Conservation (phyloP, 2,113 vertebrate species). For the Ramphastos sulfuratus region DNA sequence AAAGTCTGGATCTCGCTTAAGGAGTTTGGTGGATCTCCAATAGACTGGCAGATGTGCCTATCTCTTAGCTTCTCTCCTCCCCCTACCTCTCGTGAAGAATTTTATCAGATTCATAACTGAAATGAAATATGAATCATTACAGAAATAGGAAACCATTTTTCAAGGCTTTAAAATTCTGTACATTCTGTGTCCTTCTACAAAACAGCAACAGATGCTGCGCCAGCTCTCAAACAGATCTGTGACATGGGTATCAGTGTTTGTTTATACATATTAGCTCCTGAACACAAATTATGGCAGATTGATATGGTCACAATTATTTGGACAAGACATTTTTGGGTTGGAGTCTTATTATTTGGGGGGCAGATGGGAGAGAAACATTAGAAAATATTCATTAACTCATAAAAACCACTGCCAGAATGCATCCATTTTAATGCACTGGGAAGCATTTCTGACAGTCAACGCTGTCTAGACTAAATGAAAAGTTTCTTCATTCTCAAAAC, state of each 20-base stretch:
- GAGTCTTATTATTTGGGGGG: neutral
- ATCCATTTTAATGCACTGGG: neutral
- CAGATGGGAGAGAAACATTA: neutral
- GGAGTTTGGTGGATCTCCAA: conserved; percentile 15
- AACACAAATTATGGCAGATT: neutral
- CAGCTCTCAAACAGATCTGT: conserved; percentile 17
- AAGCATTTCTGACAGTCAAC: neutral
- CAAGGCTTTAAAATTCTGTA: conserved; percentile 21
- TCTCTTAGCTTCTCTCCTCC: neutral
- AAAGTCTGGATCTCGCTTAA: conserved; percentile 28
- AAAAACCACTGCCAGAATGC: neutral
- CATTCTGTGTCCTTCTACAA: neutral
- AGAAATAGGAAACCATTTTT: conserved; percentile 29
- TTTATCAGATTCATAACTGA: conserved; percentile 37
- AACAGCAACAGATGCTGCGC: conserved; percentile 47
- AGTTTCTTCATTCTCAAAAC: neutral
- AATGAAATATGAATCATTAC: conserved; percentile 39
- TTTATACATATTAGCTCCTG: neutral
- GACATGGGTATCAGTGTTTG: neutral
- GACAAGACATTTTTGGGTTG: neutral
- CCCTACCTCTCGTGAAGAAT: neutral
- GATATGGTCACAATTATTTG: neutral
- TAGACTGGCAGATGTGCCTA: conserved; percentile 37
- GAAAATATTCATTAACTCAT: neutral
- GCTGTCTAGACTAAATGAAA: neutral